These are phyloP conservation scores for Lytechinus variegatus DNA, from an alignment of 35 echinoderm and acorn worm species.

Conservation along the genomic window DNA sequence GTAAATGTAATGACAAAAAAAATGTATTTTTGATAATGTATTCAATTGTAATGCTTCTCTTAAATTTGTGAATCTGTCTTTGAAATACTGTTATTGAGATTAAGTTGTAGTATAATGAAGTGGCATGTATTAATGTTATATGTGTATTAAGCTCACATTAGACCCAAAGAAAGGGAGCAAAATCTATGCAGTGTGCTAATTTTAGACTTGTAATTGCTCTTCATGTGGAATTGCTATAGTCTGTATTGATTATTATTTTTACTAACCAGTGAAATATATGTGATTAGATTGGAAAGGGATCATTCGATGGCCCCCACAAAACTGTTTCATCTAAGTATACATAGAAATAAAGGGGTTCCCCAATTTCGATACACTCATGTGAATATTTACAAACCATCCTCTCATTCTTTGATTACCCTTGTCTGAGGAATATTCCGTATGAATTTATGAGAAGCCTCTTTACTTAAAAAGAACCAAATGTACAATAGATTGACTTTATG, in stretches of 20 bases:
- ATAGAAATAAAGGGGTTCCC: too few species aligned
- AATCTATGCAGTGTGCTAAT: neutral
- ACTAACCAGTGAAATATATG: too few species aligned
- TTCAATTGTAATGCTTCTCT: neutral
- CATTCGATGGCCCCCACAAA: too few species aligned
- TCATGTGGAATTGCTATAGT: neutral
- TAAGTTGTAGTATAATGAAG: neutral
- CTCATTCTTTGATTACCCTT: too few species aligned
- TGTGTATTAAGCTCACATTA: neutral
- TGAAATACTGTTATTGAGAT: neutral
- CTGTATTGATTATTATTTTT: neutral
- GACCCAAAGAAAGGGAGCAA: neutral
- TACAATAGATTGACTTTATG: too few species aligned
- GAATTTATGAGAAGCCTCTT: too few species aligned
- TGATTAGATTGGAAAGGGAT: too few species aligned
- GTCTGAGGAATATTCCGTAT: too few species aligned
- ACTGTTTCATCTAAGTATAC: too few species aligned
- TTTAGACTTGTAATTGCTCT: neutral
- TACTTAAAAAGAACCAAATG: too few species aligned
- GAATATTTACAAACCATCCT: too few species aligned
- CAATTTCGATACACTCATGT: too few species aligned
- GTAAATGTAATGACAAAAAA: neutral
- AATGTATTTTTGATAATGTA: conserved; percentile 14
- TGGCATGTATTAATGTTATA: neutral
- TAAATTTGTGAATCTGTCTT: neutral